These are phyloP conservation scores for Octopus sinensis DNA, from an alignment of 1,140 invertebrate genomes.

Conservation along the genomic window DNA sequence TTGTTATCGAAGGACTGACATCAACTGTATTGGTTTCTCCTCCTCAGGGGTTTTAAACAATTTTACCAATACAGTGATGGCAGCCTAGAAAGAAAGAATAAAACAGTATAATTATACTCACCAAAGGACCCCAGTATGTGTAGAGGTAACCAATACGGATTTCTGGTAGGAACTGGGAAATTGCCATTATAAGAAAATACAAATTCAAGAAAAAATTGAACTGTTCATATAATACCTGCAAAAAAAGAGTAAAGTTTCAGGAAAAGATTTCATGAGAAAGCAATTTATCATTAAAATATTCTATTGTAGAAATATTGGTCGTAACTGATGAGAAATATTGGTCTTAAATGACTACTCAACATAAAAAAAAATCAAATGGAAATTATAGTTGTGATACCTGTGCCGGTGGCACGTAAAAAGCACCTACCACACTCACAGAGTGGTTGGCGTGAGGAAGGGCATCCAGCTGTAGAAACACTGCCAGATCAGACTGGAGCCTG, in stretches of 20 bases:
- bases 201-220: conserved; percentile 99
- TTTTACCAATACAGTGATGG: no score
- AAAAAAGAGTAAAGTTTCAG: conserved; percentile 11
- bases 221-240: conserved; percentile 89
- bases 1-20: no score
- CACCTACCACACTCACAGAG: no score
- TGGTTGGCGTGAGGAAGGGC: no score
- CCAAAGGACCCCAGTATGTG: conserved; percentile 97
- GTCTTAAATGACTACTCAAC: background rate
- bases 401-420: no score
- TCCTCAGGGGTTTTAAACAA: no score
- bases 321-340: background rate
- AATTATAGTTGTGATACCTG: no score
- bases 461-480: no score
- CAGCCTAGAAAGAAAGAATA: no score
- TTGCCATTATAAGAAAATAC: conserved; percentile 97
- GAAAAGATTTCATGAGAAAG: background rate
- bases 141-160: conserved; percentile 95
- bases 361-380: no score
- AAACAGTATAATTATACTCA: conserved; percentile 53
- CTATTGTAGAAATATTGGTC: background rate
- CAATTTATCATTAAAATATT: background rate
- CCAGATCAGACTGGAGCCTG: no score
- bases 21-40: no score
- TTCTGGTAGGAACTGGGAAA: conserved; percentile 94